A percentile compares a stretch with the other conserved stretches of the same genome.
These are phyloP conservation scores for Pediacus dermestoides DNA, from an alignment of 2,888 invertebrate genomes.

Conservation along the genomic window DNA sequence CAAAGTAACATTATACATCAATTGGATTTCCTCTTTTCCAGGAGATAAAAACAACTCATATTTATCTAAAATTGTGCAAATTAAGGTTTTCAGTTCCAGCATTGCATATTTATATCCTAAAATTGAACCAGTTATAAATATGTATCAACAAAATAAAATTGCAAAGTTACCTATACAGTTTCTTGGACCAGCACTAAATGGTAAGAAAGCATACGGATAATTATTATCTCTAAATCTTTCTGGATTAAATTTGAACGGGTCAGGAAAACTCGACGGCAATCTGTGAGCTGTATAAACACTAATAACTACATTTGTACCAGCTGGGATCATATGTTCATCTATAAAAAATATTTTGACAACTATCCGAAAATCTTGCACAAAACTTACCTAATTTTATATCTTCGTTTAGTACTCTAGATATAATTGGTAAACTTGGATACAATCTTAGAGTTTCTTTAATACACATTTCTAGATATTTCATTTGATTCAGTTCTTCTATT, in stretches of 20 bases:
- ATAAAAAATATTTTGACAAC: constrained; percentile 18
- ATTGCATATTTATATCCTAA: constrained; percentile 59
- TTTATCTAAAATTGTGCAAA: constrained; percentile 53
- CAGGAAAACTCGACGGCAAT: constrained; percentile 54
- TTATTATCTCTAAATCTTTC: constrained; percentile 56
- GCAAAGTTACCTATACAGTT: constrained; percentile 55
- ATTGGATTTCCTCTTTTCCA: constrained; percentile 51
- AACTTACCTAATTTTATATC: constrained; percentile 59
- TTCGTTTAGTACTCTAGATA: constrained; percentile 58
- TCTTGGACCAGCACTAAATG: constrained; percentile 59
- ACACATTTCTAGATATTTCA: constrained; percentile 67
- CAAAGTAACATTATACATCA: constrained; percentile 56
- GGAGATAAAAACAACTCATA: constrained; percentile 52
- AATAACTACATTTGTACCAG: constrained; percentile 55
- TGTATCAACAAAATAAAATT: too few relatives aligned
- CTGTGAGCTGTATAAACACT: constrained; percentile 57
- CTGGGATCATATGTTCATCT: constrained; percentile 52
- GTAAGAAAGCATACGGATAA: constrained; percentile 57
- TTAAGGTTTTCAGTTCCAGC: constrained; percentile 58
- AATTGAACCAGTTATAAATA: too few relatives aligned
- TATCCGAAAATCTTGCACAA: too few relatives aligned
- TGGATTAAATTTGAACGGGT: constrained; percentile 57
- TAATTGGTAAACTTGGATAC: constrained; percentile 65
- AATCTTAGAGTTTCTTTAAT: constrained; percentile 66
- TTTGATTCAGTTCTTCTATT: constrained; percentile 58